Percentiles rank a stretch among this genome's conserved stretches.
Conservation (phyloP, 2,888 invertebrate genomes). For the Autographa gamma region DNA sequence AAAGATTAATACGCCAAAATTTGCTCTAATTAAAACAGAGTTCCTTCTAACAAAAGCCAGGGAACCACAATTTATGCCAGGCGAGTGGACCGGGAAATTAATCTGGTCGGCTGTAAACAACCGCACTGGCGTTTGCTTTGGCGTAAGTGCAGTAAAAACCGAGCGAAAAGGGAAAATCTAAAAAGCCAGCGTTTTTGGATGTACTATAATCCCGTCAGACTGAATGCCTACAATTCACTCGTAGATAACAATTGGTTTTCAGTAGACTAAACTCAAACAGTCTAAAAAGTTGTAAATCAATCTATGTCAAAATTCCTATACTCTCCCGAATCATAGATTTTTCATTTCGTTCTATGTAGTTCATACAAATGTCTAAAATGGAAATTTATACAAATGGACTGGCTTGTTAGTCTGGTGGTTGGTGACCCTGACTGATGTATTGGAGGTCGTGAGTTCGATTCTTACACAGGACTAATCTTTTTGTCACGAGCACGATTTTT, state of each 20-base stretch:
- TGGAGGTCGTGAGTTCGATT: no score
- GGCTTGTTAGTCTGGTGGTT: no score
- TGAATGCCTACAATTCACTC: background rate
- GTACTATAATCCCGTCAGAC: background rate
- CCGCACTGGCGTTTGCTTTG: conserved; percentile 46
- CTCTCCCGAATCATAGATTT: background rate
- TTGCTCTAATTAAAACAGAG: conserved; percentile 67
- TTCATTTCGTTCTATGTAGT: background rate
- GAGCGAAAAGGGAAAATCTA: conserved; percentile 24
- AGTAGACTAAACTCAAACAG: background rate
- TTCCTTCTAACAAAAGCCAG: conserved; percentile 61
- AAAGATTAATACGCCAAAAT: conserved; percentile 57
- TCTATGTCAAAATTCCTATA: conserved; percentile 2
- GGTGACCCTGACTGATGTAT: no score
- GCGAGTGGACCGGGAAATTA: conserved; percentile 68
- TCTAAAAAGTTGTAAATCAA: background rate
- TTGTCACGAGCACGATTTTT: no score
- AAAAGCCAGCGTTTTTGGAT: conserved; percentile 1
- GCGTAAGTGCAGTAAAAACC: conserved; percentile 33
- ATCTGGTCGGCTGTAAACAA: conserved; percentile 67
- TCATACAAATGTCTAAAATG: background rate
- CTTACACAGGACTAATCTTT: no score
- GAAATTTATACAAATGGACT: background rate
- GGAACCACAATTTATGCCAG: conserved; percentile 68
- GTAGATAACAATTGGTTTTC: conserved; percentile 1